These are phyloP conservation scores for Eupeodes corollae DNA, from an alignment of 1,140 invertebrate species.

Conservation along the genomic window DNA sequence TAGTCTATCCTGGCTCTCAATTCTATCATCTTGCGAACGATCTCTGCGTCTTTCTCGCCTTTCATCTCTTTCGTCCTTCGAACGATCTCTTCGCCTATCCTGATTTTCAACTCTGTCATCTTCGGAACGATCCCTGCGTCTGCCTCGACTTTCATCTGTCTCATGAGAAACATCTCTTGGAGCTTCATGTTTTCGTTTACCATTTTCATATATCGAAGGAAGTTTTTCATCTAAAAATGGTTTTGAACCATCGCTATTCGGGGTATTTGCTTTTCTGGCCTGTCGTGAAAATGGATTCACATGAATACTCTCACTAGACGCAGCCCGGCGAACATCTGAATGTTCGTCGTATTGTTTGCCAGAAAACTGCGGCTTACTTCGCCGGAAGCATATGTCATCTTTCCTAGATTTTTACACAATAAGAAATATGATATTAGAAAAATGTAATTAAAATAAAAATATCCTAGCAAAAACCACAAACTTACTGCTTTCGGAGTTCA, in stretches of 20 bases:
- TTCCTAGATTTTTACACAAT: constrained; percentile 11
- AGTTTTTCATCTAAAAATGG: too few relatives aligned
- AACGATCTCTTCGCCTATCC: background rate
- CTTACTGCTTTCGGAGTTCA: constrained; percentile 28
- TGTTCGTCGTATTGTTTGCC: background rate
- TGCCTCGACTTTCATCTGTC: background rate
- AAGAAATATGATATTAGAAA: background rate
- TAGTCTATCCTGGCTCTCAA: background rate
- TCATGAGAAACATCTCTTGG: too few relatives aligned
- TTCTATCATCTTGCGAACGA: background rate
- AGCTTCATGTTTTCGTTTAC: too few relatives aligned
- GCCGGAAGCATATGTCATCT: constrained; percentile 29
- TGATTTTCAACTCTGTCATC: background rate
- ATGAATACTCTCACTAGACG: background rate
- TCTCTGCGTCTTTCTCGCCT: background rate
- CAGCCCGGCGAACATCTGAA: background rate
- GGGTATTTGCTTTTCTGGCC: background rate
- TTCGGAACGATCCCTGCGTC: background rate
- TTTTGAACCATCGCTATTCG: background rate
- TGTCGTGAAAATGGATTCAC: background rate
- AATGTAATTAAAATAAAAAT: background rate
- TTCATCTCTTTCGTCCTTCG: background rate
- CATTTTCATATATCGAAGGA: too few relatives aligned
- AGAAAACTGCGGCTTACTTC: constrained; percentile 6
- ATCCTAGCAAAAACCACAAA: background rate